Base-by-base conservation (phyloP, 2,113 vertebrate species). In the Isichthys henryi region DNA sequence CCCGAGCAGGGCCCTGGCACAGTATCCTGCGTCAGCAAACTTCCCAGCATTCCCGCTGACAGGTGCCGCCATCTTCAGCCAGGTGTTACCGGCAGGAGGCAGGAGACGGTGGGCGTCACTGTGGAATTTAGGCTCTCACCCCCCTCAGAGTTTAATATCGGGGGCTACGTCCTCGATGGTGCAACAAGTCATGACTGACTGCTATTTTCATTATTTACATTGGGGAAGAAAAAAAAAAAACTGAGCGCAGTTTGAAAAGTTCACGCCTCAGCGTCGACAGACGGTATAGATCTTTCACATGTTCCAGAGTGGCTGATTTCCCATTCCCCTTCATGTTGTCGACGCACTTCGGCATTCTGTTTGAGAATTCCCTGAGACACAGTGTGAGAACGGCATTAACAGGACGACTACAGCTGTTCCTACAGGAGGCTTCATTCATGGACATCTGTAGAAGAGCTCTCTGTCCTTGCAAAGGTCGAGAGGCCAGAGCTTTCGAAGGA, bases 91-190 rank as follows among this genome's bases (percentile, higher is more conserved):
- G 2, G 49, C 43, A 46, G 49, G 49, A 23, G 66, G 31, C 80
- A 4, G 27, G 49, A 49, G 74, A 88, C 23, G 35, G 66, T n/a
- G 90, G 70, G 88, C 62, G 84, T 66, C 66, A 91, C 84, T 31
- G 84, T 19, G 74, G 35, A 80, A 89, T 88, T 87, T 87, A 88
- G 84, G 87, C 27, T 84, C 45, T 48, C 35, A 10, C 45, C 45
- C 21, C 39, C 45, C 45, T 56, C 19, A 8, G 19, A 46, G 45
- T 23, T 10, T 48, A 48, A 46, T 48, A 56, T 46, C 5, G 2
- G 45, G 3, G 19, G 39, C 82, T n/a, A 23, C 43, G 8, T 48
- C 82, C 21, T 48, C 8, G 82, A 7, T 4, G 43, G 45, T n/a
- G 23, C 19, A 46, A 23, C 39, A 83, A 43, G 43, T 84, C 45